phyloP scores from a whole-genome alignment of 2,888 invertebrate genomes.

The Chaetogeoica ovagalla region DNA sequence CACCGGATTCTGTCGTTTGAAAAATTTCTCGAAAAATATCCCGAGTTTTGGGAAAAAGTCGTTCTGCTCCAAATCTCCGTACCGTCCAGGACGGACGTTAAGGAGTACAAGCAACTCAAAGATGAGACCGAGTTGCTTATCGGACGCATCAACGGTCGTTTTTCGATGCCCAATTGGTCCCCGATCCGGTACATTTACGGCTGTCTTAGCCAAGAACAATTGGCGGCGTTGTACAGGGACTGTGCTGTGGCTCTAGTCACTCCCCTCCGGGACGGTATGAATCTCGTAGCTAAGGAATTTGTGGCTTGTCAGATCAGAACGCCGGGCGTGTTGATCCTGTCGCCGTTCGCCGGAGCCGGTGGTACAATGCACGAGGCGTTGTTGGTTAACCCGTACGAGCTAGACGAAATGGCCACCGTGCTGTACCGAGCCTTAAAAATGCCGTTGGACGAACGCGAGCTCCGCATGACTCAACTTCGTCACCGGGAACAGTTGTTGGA shows the following conservation, averaged over 20 bases:
- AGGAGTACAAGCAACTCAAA: slow-evolving; percentile 61
- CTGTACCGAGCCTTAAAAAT: slow-evolving; percentile 60
- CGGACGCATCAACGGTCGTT: slow-evolving; percentile 61
- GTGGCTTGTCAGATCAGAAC: slow-evolving; percentile 61
- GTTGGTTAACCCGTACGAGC: slow-evolving; percentile 61
- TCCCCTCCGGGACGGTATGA: slow-evolving; percentile 61
- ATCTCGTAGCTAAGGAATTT: slow-evolving; percentile 61
- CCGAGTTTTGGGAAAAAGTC: slow-evolving; percentile 59
- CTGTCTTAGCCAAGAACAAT: slow-evolving; percentile 60
- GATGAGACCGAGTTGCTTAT: slow-evolving; percentile 61
- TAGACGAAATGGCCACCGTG: slow-evolving; percentile 60
- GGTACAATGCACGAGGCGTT: slow-evolving; percentile 61
- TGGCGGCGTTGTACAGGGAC: slow-evolving; percentile 61
- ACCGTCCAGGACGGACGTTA: slow-evolving; percentile 61
- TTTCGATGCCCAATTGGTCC: slow-evolving; percentile 61
- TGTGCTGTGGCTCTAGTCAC: slow-evolving; percentile 61
- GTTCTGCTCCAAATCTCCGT: slow-evolving; percentile 60
- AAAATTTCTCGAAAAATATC: slow-evolving; percentile 59
- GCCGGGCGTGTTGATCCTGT: slow-evolving; percentile 61
- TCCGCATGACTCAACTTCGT: slow-evolving; percentile 61
- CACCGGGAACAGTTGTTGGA: slow-evolving; percentile 59
- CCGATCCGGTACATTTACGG: slow-evolving; percentile 61
- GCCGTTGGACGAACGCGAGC: slow-evolving; percentile 60
- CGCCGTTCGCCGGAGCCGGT: slow-evolving; percentile 61
- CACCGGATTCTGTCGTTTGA: slow-evolving; percentile 60